A percentile compares a stretch with the other conserved stretches of the same genome.
Conservation (phyloP, 1,140 invertebrate species). For the Anastatus disparis region DNA sequence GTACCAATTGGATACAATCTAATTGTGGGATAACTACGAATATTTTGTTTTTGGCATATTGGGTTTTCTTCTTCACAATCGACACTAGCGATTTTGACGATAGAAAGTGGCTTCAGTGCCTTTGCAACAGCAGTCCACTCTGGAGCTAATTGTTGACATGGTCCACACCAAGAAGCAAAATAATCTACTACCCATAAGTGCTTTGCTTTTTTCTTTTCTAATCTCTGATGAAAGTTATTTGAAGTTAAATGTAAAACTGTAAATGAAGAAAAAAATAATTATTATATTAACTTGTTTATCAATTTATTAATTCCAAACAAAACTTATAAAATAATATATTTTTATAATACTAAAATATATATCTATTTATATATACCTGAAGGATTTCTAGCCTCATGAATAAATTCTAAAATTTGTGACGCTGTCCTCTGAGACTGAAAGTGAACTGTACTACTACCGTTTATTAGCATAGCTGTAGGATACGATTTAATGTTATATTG, state of each 20-base stretch:
- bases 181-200: constrained; percentile 76
- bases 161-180: constrained; percentile 77
- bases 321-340: constrained; percentile 14
- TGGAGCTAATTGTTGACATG: constrained; percentile 73
- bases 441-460: constrained; percentile 69
- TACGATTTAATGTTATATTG: constrained; percentile 77
- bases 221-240: constrained; percentile 68
- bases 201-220: constrained; percentile 65
- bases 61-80: constrained; percentile 73
- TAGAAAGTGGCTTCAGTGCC: constrained; percentile 58
- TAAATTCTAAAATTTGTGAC: constrained; percentile 74
- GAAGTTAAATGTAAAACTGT: constrained; percentile 71
- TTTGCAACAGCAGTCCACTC: constrained; percentile 73
- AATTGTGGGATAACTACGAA: constrained; percentile 78
- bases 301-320: background rate
- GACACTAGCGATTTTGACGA: constrained; percentile 75
- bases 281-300: no score
- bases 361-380: no score
- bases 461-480: constrained; percentile 80
- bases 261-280: constrained; percentile 37
- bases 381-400: constrained; percentile 71
- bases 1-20: constrained; percentile 73
- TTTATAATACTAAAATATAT: no score
- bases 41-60: constrained; percentile 71
- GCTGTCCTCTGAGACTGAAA: constrained; percentile 72